These are phyloP conservation scores for Drosophila leonis DNA, from an alignment of 2,888 invertebrate genomes.

Conservation along the genomic window DNA sequence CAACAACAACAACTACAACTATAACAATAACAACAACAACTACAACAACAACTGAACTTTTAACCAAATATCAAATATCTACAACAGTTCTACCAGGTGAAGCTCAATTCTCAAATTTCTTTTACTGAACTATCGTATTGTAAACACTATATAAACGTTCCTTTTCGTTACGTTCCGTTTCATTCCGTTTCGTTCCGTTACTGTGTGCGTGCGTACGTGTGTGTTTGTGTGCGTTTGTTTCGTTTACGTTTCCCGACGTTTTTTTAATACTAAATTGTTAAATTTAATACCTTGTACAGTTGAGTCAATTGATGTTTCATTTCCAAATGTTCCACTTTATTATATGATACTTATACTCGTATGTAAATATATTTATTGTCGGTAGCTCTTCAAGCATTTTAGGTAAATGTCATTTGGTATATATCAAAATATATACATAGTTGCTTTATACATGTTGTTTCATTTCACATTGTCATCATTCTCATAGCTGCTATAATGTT, in stretches of 20 bases:
- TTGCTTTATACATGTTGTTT: background rate
- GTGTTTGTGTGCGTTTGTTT: slow-evolving; percentile 26
- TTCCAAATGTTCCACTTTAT: slow-evolving; percentile 28
- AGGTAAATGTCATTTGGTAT: background rate
- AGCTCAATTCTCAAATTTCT: slow-evolving; percentile 74
- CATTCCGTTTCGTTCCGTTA: slow-evolving; percentile 40
- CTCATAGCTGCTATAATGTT: background rate
- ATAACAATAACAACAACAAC: slow-evolving; percentile 45
- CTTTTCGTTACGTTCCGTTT: slow-evolving; percentile 54
- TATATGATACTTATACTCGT: slow-evolving; percentile 23
- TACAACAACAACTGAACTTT: slow-evolving; percentile 50
- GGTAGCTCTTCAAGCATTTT: slow-evolving; percentile 19
- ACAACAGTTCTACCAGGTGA: slow-evolving; percentile 84
- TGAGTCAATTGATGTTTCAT: slow-evolving; percentile 37
- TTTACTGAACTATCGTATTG: slow-evolving; percentile 57
- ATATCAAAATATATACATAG: background rate
- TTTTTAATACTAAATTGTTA: slow-evolving; percentile 2
- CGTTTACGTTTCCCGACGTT: slow-evolving; percentile 14
- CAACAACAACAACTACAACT: slow-evolving; percentile 20
- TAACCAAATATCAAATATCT: slow-evolving; percentile 51
- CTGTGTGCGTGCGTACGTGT: slow-evolving; percentile 18
- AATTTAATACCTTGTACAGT: slow-evolving; percentile 34
- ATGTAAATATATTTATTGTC: background rate
- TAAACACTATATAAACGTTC: slow-evolving; percentile 59
- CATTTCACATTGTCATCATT: slow-evolving; percentile 1